Base-by-base conservation (phyloP, 2,797 vertebrate genomes). In the Pitangus sulphuratus region DNA sequence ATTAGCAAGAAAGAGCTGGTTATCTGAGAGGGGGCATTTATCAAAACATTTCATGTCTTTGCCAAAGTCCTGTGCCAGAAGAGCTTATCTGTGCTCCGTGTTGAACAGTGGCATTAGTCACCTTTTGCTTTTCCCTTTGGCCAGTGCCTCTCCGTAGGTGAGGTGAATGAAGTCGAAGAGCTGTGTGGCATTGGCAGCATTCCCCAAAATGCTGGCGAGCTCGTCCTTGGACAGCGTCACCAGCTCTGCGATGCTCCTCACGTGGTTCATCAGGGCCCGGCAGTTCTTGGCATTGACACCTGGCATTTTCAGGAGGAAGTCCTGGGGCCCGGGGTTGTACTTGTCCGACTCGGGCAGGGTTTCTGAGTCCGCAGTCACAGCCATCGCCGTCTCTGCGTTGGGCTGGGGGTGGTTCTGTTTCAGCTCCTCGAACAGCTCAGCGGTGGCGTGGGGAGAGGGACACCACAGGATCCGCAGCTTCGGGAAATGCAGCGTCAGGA, bases 401-500 rank as follows among this genome's bases (percentile, higher is more conserved):
- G 99, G 99, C 11, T 99, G 98, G 0, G 96, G 86, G 7, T 98
- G 97, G 65, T 98, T 99, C 8, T 97, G 97, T 84, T 99, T 99
- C 76, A 99, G 95, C 33, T 99, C 99, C 87, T 99, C 97, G 81
- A 99, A 99, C 37, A 99, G 96, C 78, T 99, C 99, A 0, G 99
- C 99, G 0, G 99, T 99, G 78, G 98, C 98, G 1, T 99, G 98
- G 0, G 99, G 99, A 8, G 99, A 99, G 3, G 99, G 98, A 91
- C 99, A 99, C 99, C 99, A 99, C 64, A 99, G 98, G 22, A 99
- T 97, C 12, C 99, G 98, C 18, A 99, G 97, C 8, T 99, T 98
- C 0, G 99, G 99, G 97, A 99, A 99, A 94, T 99, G 99, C 35
- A 99, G 98, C 0, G 99, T 99, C 20, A 99, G 98, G 8, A 99